Percentiles rank a stretch among this genome's conserved stretches.
Evolutionary conservation across 2,888 invertebrate genomes (phyloP).

Genomic region (Xiphydria camelus): DNA sequence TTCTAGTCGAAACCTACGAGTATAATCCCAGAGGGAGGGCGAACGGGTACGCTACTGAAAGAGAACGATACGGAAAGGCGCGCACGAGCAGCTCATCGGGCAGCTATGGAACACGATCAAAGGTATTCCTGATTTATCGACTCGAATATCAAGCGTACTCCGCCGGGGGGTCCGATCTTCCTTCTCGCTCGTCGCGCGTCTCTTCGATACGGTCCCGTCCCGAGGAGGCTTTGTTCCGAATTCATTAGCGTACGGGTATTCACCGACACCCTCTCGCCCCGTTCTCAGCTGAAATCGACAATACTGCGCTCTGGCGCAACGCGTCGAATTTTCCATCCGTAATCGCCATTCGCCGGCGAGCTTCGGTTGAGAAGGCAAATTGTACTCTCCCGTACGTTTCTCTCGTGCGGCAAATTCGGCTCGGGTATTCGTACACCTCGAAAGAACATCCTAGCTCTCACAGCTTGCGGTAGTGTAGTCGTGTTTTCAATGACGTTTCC

Average conservation of each 20-base stretch:
- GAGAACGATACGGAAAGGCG: conserved; percentile 1
- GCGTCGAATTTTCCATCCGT: conserved; percentile 53
- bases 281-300: conserved; percentile 35
- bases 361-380: conserved; percentile 18
- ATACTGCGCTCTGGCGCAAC: conserved; percentile 48
- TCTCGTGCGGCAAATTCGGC: conserved; percentile 36
- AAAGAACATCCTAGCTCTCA: conserved; percentile 43
- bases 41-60: conserved; percentile 23
- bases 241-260: conserved; percentile 28
- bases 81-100: neutral
- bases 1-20: conserved; percentile 48
- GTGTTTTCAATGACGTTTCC: conserved; percentile 46
- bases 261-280: conserved; percentile 40
- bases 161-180: too few relatives aligned
- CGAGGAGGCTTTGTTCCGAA: too few relatives aligned
- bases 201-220: neutral
- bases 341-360: too few relatives aligned
- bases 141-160: too few relatives aligned
- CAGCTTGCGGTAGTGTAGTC: conserved; percentile 47
- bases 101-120: too few relatives aligned
- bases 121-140: too few relatives aligned
- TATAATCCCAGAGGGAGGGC: conserved; percentile 41
- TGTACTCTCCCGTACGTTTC: conserved; percentile 39
- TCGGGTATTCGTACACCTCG: conserved; percentile 36
- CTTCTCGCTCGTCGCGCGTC: too few relatives aligned